Evolutionary conservation across 2,113 vertebrate genomes (phyloP).

Genomic region (Zosterops japonicus): DNA sequence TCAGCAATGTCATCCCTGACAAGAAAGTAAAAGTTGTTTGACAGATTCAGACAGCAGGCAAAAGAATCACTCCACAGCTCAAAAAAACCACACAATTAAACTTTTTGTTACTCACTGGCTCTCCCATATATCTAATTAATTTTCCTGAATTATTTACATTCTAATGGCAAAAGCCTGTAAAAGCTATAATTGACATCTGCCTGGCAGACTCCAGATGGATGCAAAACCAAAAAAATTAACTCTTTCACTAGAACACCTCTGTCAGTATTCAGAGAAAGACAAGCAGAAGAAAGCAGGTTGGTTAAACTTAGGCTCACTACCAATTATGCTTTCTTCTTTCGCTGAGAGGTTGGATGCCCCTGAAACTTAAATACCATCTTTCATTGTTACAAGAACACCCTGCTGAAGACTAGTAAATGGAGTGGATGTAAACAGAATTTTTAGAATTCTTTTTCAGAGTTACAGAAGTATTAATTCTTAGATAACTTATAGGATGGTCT

Average conservation of each 20-base stretch:
- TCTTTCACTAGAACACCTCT: background rate
- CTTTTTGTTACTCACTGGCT: fast-evolving
- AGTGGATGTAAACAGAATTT: background rate
- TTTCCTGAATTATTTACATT: background rate
- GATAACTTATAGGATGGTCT: background rate
- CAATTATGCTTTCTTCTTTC: background rate
- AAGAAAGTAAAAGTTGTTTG: constrained; percentile 1
- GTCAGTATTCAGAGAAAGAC: background rate
- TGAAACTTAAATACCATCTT: background rate
- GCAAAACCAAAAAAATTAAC: background rate
- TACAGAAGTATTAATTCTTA: background rate
- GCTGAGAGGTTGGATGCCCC: background rate
- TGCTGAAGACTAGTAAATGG: background rate
- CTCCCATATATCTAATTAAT: background rate
- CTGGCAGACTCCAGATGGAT: background rate
- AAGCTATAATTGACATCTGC: background rate
- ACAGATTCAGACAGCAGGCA: background rate
- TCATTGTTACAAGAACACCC: background rate
- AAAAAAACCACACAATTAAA: background rate
- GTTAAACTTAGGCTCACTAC: background rate
- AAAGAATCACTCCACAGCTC: background rate
- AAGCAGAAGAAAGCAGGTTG: background rate
- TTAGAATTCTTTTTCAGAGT: background rate
- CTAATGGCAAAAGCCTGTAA: background rate
- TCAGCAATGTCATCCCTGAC: constrained; percentile 95